A percentile compares a stretch with the other conserved stretches of the same genome.
Conservation (phyloP, 2,113 vertebrate genomes). For the Hemibagrus wyckioides region DNA sequence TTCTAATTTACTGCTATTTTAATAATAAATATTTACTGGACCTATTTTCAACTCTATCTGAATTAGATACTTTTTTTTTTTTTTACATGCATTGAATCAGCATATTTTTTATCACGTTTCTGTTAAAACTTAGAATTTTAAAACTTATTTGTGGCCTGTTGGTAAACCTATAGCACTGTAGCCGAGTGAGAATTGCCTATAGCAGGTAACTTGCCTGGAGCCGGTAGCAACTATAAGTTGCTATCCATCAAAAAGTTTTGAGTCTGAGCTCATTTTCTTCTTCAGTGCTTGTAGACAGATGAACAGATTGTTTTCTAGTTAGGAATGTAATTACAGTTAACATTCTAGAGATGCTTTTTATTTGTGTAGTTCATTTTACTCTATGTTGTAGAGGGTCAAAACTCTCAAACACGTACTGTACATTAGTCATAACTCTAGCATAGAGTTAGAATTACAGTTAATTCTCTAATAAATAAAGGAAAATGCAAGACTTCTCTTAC, state of each 20-base stretch:
- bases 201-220: no score
- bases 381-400: background rate
- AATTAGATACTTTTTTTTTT: no score
- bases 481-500: background rate
- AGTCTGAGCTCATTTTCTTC: background rate
- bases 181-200: background rate
- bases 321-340: background rate
- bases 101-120: no score
- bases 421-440: no score
- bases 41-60: no score
- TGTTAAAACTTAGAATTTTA: no score
- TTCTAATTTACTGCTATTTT: no score
- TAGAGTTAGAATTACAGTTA: background rate
- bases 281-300: background rate
- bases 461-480: background rate
- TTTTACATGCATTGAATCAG: no score
- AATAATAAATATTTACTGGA: no score
- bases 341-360: conserved; percentile 15
- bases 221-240: background rate
- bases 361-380: background rate
- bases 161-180: no score
- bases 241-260: background rate
- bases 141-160: no score
- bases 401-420: background rate
- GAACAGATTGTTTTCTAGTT: background rate